Percentiles rank a stretch among this genome's conserved stretches.
Conservation (phyloP, 2,888 invertebrate genomes). For the Andrena flavipes region DNA sequence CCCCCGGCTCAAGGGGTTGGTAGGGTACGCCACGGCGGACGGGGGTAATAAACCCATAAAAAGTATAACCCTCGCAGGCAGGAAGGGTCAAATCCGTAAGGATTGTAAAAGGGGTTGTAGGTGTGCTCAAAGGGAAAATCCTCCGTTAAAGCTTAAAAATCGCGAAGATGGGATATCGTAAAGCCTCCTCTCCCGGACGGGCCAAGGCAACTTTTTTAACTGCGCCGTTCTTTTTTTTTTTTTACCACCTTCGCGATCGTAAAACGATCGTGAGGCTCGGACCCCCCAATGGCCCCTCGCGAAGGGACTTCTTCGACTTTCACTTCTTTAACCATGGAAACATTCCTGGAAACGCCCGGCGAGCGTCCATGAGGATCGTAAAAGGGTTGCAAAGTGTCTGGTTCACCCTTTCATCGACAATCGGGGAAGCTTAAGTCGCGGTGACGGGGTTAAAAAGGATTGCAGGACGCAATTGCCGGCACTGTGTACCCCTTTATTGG, state of each 20-base stretch:
- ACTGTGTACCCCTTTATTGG: conserved; percentile 82
- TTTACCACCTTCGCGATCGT: conserved; percentile 66
- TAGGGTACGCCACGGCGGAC: conserved; percentile 41
- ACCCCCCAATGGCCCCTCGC: conserved; percentile 13
- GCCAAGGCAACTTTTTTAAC: conserved; percentile 57
- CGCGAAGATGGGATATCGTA: conserved; percentile 73
- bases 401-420: conserved; percentile 77
- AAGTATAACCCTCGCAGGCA: conserved; percentile 72
- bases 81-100: conserved; percentile 81
- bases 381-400: conserved; percentile 74
- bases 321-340: conserved; percentile 68
- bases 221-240: conserved; percentile 3
- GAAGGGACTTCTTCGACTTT: conserved; percentile 71
- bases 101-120: conserved; percentile 80
- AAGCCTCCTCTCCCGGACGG: conserved; percentile 75
- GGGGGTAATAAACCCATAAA: conserved; percentile 79
- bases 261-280: conserved; percentile 52
- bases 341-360: conserved; percentile 17
- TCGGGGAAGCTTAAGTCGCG: conserved; percentile 66
- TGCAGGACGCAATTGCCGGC: conserved; percentile 71
- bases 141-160: conserved; percentile 68
- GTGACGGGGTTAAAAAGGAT: conserved; percentile 80
- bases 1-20: conserved; percentile 72
- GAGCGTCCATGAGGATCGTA: conserved; percentile 66
- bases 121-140: conserved; percentile 67